Conservation (phyloP, 2,113 vertebrate species). For the Notiomystis cincta region DNA sequence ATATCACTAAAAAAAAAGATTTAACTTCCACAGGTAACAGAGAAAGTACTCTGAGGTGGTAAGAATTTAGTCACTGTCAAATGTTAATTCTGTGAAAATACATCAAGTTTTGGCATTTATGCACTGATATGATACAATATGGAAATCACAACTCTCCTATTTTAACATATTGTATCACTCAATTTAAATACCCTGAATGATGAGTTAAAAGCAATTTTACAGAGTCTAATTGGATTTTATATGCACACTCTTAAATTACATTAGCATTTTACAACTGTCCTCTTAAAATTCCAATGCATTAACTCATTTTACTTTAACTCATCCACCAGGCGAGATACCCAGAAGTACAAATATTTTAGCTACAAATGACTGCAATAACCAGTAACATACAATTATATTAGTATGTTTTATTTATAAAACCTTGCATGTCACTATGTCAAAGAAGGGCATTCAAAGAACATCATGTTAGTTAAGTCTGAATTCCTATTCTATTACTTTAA, state of each 20-base stretch:
- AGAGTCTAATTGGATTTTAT: background rate
- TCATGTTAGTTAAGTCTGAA: background rate
- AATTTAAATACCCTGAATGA: background rate
- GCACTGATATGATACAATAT: accelerated
- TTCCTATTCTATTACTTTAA: background rate
- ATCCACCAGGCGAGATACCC: background rate
- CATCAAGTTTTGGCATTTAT: background rate
- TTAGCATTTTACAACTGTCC: background rate
- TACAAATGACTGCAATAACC: background rate
- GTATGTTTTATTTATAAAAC: background rate
- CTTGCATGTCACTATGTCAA: background rate
- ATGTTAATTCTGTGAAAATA: background rate
- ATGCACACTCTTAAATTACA: background rate
- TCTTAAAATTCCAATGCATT: background rate
- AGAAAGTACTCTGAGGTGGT: background rate
- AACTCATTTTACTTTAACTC: background rate
- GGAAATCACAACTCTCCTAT: background rate
- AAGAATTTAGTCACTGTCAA: background rate
- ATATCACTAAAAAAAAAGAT: background rate
- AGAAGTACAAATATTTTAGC: background rate
- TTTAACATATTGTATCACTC: background rate
- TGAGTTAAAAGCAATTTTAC: background rate
- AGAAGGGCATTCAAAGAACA: background rate
- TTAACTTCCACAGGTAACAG: background rate
- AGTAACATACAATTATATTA: background rate